Conservation (phyloP, 2,113 vertebrate genomes). For the Siphamia tubifer region DNA sequence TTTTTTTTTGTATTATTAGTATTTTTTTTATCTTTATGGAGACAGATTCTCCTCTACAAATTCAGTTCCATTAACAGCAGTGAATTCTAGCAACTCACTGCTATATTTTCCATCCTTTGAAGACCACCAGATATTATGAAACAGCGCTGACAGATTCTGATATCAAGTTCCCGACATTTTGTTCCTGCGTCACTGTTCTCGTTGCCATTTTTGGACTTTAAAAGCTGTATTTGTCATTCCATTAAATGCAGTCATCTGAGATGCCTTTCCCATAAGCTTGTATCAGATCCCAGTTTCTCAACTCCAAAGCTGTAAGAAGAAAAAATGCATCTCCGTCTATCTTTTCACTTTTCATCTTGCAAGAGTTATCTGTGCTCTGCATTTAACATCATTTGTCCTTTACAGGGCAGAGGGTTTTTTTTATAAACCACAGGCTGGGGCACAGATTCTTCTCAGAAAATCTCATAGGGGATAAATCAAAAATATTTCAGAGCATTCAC, state of each 20-base stretch:
- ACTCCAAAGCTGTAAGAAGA: background rate
- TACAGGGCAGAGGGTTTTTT: constrained; percentile 16
- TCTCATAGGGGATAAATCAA: constrained; percentile 51
- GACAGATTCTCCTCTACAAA: constrained; percentile 29
- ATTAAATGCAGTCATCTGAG: constrained; percentile 45
- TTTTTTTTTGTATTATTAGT: too few relatives aligned
- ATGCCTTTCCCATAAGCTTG: constrained; percentile 22
- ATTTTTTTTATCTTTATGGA: constrained; percentile 39
- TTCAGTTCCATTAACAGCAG: constrained; percentile 25
- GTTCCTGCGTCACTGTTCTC: constrained; percentile 11
- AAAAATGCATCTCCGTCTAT: background rate
- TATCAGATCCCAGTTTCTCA: constrained; percentile 32
- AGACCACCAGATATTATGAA: constrained; percentile 19
- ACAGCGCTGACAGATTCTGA: background rate
- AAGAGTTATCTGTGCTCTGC: constrained; percentile 15
- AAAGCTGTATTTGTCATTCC: constrained; percentile 41
- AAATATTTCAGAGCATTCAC: constrained; percentile 36
- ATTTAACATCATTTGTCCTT: constrained; percentile 52
- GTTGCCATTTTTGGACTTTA: constrained; percentile 31
- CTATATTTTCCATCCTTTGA: constrained; percentile 23
- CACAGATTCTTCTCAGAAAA: constrained; percentile 32
- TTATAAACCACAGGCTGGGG: constrained; percentile 28
- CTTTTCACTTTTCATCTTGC: constrained; percentile 23
- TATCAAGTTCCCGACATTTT: constrained; percentile 21
- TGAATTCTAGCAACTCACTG: constrained; percentile 20